phyloP scores from a whole-genome alignment of 1,140 invertebrate genomes.

The Temnothorax longispinosus region DNA sequence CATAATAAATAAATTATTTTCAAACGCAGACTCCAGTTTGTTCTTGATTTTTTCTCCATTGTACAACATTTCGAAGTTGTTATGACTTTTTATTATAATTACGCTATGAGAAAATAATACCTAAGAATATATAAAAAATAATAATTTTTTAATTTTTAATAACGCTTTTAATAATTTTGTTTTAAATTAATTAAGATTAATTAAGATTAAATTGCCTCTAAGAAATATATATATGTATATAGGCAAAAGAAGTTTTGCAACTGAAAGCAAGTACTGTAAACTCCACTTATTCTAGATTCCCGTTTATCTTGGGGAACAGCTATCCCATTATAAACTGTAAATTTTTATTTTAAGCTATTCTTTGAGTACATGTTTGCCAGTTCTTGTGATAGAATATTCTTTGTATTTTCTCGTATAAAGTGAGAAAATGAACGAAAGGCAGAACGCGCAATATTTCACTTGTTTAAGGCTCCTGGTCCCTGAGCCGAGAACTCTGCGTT shows the following conservation, averaged over 20 bases:
- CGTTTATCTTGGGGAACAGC: not conserved
- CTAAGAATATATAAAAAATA: not conserved
- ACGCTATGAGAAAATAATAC: not conserved
- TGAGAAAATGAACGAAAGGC: not conserved
- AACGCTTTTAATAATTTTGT: not conserved
- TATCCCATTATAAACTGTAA: not conserved
- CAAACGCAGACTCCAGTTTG: constrained; percentile 11
- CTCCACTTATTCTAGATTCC: not conserved
- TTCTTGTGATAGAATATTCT: not conserved
- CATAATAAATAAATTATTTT: constrained; percentile 61
- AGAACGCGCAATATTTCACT: not conserved
- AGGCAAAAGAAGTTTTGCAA: not conserved
- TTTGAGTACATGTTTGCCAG: not conserved
- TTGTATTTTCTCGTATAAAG: not conserved
- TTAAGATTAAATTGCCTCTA: not conserved
- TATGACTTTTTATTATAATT: not conserved
- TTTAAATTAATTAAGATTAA: not conserved
- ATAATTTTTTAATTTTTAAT: not conserved
- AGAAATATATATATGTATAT: not conserved
- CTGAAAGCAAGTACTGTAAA: not conserved
- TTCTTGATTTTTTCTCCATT: constrained; percentile 23
- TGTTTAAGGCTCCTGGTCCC: too few species aligned
- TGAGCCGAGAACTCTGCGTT: too few species aligned
- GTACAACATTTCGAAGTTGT: not conserved
- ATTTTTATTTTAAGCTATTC: not conserved